Evolutionary conservation across 2,888 invertebrate species (phyloP).

Genomic region (Meliscaeva auricollis): DNA sequence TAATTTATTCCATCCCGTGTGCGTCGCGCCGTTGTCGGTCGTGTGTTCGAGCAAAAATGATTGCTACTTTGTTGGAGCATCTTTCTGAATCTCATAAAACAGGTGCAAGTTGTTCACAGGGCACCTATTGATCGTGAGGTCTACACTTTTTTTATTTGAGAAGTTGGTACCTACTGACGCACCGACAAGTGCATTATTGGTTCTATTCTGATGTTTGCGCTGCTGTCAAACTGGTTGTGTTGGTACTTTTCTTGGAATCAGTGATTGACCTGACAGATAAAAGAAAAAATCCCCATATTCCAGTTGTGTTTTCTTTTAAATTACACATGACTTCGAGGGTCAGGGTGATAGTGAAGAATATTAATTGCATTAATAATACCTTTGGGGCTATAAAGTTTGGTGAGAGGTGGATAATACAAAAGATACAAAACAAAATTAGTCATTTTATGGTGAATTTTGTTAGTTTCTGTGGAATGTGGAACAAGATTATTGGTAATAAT

Average conservation of each 20-base stretch:
- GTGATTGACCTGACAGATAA: conserved; percentile 3
- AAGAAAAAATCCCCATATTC: conserved; percentile 29
- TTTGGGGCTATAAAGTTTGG: background rate
- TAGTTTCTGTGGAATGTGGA: background rate
- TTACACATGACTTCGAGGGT: conserved; percentile 3
- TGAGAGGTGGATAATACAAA: background rate
- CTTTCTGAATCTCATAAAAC: background rate
- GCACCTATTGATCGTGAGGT: no score
- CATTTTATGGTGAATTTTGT: background rate
- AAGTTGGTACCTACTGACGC: background rate
- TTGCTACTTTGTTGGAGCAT: conserved; percentile 10
- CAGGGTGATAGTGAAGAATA: conserved; percentile 43
- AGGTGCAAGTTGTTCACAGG: no score
- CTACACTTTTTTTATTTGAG: background rate
- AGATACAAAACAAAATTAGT: conserved; percentile 4
- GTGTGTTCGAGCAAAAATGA: background rate
- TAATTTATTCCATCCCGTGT: conserved; percentile 20
- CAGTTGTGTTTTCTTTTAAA: conserved; percentile 31
- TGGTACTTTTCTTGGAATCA: conserved; percentile 3
- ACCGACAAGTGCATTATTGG: conserved; percentile 16
- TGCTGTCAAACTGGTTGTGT: background rate
- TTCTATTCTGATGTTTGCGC: background rate
- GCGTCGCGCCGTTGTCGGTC: background rate
- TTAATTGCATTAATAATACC: conserved; percentile 31
- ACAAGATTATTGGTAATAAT: no score